A percentile compares a stretch with the other conserved stretches of the same genome.
These are phyloP conservation scores for Halocynthia roretzi DNA, from an alignment of 23 tunicate species.

Conservation along the genomic window DNA sequence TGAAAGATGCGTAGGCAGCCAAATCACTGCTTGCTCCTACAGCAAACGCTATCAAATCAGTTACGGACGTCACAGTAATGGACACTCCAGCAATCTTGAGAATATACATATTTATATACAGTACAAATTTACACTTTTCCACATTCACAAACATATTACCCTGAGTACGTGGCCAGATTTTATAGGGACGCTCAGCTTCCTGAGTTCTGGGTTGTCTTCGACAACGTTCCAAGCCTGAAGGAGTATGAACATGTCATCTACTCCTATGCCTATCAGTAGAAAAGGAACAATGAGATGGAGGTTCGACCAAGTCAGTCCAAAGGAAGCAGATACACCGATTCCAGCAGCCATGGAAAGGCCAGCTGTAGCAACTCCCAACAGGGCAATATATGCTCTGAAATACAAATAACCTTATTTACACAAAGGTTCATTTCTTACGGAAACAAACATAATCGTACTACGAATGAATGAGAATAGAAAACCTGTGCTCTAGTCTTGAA, in stretches of 20 bases:
- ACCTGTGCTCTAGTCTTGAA: slow-evolving; percentile 14
- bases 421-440: no score
- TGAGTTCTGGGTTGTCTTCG: slow-evolving; percentile 10
- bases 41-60: slow-evolving; percentile 26
- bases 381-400: slow-evolving; percentile 19
- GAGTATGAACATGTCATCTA: slow-evolving; percentile 40
- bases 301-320: slow-evolving; percentile 17
- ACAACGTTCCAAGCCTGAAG: slow-evolving; percentile 19
- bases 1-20: slow-evolving; percentile 10
- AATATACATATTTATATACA: neutral
- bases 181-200: neutral
- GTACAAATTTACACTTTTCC: neutral
- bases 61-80: slow-evolving; percentile 25
- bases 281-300: slow-evolving; percentile 30
- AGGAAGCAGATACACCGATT: slow-evolving; percentile 21
- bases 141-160: neutral
- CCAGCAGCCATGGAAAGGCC: slow-evolving; percentile 23
- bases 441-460: no score
- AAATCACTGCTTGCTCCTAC: slow-evolving; percentile 18
- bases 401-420: no score
- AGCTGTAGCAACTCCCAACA: slow-evolving; percentile 11
- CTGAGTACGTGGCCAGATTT: slow-evolving; percentile 16
- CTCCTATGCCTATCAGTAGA: slow-evolving; percentile 29
- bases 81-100: slow-evolving; percentile 28
- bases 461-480: neutral